These are phyloP conservation scores for Mus spretus DNA, from an alignment of 2,797 vertebrate species.

Conservation along the genomic window DNA sequence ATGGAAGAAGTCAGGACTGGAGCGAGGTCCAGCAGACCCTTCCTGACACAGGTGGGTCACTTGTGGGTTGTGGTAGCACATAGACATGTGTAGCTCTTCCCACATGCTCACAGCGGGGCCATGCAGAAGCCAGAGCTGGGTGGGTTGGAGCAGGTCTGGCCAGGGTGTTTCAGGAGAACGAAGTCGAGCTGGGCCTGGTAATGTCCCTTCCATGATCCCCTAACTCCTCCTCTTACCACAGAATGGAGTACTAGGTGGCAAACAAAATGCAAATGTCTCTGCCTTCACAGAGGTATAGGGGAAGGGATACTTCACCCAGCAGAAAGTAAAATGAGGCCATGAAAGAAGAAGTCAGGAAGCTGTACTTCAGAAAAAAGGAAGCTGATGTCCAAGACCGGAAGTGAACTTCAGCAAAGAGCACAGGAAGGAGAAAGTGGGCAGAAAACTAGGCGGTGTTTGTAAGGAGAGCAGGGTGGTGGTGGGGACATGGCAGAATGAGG, in stretches of 20 bases:
- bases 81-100: not conserved
- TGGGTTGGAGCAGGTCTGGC: not conserved
- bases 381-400: not conserved
- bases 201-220: rapidly evolving
- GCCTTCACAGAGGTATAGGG: not conserved
- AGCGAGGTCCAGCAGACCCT: not conserved
- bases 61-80: not conserved
- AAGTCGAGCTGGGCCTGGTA: not conserved
- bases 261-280: not conserved
- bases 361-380: not conserved
- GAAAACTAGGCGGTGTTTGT: rapidly evolving
- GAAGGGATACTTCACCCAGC: not conserved
- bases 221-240: rapidly evolving
- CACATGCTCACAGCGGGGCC: rapidly evolving
- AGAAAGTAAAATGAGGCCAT: not conserved
- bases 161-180: not conserved
- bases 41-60: not conserved
- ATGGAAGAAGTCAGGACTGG: not conserved
- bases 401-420: not conserved
- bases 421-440: not conserved
- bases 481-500: rapidly evolving
- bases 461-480: not conserved
- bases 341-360: not conserved
- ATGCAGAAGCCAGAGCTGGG: not conserved
- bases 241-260: not conserved